Percentiles rank a stretch among this genome's conserved stretches.
phyloP scores from a whole-genome alignment of 2,888 invertebrate species.

The Andrena bucephala region DNA sequence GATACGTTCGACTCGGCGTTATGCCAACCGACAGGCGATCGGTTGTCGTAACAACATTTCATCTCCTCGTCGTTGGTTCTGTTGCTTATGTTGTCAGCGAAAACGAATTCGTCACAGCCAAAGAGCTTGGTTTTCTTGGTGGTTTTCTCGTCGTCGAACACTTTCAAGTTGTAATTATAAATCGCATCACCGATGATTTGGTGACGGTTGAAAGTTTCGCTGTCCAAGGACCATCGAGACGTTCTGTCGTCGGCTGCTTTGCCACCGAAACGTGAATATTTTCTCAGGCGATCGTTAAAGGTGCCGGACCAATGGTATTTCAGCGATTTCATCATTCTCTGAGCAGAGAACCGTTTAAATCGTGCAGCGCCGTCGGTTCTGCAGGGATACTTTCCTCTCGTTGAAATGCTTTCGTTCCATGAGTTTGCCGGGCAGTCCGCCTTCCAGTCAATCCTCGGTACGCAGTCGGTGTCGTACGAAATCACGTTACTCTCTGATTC shows the following conservation, averaged over 20 bases:
- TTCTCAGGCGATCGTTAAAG: slow-evolving; percentile 60
- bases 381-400: background rate
- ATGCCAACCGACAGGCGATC: background rate
- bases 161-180: slow-evolving; percentile 61
- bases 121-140: slow-evolving; percentile 65
- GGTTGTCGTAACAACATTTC: background rate
- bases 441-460: slow-evolving; percentile 15
- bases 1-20: background rate
- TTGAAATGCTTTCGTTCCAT: background rate
- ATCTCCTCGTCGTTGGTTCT: background rate
- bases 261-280: background rate
- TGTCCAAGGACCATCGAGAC: background rate
- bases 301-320: slow-evolving; percentile 79
- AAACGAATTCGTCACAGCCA: slow-evolving; percentile 47
- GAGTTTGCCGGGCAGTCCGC: background rate
- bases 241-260: background rate
- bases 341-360: slow-evolving; percentile 47
- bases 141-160: slow-evolving; percentile 57
- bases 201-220: background rate
- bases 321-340: slow-evolving; percentile 66
- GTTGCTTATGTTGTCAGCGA: slow-evolving; percentile 13
- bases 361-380: slow-evolving; percentile 3
- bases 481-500: slow-evolving; percentile 15
- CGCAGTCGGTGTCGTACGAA: slow-evolving; percentile 42
- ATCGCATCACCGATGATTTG: background rate